Evolutionary conservation across 2,113 vertebrate species (phyloP).

Genomic region (Sarotherodon lohbergeri): DNA sequence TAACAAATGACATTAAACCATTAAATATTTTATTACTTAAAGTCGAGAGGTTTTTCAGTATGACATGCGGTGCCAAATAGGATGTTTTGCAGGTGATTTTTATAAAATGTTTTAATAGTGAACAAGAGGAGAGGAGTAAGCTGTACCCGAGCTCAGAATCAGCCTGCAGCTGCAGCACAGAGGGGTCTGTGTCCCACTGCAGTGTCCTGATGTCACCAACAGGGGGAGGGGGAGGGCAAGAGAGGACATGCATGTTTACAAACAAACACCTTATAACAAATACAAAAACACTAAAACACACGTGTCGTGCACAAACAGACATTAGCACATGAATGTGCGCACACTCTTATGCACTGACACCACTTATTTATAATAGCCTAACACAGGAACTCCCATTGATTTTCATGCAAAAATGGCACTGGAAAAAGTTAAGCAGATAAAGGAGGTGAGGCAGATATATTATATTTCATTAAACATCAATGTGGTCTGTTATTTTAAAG

Average conservation of each 20-base stretch:
- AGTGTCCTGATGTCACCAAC: constrained; percentile 85
- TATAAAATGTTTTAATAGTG: background rate
- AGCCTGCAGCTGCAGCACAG: constrained; percentile 96
- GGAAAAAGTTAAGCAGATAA: background rate
- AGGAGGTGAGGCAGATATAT: background rate
- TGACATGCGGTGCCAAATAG: background rate
- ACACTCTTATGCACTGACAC: background rate
- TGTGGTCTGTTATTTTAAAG: background rate
- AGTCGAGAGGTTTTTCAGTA: background rate
- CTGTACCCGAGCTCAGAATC: constrained; percentile 97
- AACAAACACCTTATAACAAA: constrained; percentile 12
- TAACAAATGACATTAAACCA: background rate
- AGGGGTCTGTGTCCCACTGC: constrained; percentile 99
- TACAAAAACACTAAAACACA: background rate
- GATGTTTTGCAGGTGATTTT: background rate
- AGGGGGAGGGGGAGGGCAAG: constrained; percentile 71
- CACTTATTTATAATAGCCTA: constrained; percentile 6
- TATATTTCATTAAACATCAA: background rate
- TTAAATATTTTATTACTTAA: background rate
- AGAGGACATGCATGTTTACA: constrained; percentile 78
- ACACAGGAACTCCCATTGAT: background rate
- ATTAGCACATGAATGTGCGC: background rate
- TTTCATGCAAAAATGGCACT: constrained; percentile 17
- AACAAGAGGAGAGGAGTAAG: constrained; percentile 60
- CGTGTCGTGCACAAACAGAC: background rate